These are phyloP conservation scores for Zapus hudsonius DNA, from an alignment of 2,113 vertebrate species.

Conservation along the genomic window DNA sequence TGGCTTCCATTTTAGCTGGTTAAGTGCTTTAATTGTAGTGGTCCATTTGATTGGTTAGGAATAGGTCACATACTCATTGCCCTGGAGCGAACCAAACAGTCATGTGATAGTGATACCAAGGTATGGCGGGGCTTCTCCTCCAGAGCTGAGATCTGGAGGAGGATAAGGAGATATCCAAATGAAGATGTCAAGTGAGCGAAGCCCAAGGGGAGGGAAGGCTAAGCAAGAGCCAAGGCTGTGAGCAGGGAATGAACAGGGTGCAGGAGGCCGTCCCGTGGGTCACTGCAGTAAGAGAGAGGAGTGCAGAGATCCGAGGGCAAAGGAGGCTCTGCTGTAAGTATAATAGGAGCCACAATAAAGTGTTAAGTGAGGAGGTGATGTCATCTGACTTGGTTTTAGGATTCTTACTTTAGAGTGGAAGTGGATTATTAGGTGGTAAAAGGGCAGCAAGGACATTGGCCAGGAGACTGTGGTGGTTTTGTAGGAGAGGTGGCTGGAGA, in stretches of 20 bases:
- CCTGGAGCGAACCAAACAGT: not conserved
- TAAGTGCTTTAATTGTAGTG: constrained; percentile 2
- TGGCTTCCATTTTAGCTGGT: constrained; percentile 9
- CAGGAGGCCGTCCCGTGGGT: not conserved
- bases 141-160: not conserved
- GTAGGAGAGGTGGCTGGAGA: not conserved
- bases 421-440: not conserved
- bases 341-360: not conserved
- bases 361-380: not conserved
- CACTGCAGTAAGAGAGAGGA: not conserved
- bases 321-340: not conserved
- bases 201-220: not conserved
- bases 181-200: not conserved
- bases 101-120: not conserved
- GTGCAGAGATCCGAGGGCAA: not conserved
- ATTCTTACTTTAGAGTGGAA: not conserved
- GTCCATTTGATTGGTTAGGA: not conserved
- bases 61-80: not conserved
- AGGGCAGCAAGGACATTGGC: not conserved
- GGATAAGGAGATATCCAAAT: not conserved
- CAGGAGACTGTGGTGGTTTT: not conserved
- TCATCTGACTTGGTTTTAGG: not conserved
- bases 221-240: not conserved
- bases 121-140: not conserved
- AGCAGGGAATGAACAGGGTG: not conserved